Evolutionary conservation across 2,113 vertebrate genomes (phyloP).

Genomic region (Oenanthe oenanthe): DNA sequence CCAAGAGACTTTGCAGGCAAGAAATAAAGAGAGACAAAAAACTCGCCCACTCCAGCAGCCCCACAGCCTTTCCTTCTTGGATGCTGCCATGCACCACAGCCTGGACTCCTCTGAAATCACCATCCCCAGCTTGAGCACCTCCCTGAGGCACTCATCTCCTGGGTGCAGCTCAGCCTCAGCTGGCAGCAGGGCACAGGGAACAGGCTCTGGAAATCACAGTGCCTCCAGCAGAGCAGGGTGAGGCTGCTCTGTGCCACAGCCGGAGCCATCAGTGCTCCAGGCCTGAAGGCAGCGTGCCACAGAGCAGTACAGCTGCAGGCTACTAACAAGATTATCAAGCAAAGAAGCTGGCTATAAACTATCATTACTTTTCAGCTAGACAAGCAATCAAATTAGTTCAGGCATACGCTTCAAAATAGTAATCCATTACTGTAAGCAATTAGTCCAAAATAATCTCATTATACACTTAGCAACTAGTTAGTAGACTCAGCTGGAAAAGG

Average conservation of each 20-base stretch:
- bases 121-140: not conserved
- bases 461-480: slow-evolving; percentile 31
- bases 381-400: slow-evolving; percentile 61
- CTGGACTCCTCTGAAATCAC: not conserved
- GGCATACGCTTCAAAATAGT: not conserved
- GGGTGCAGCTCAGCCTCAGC: not conserved
- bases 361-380: slow-evolving; percentile 52
- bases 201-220: not conserved
- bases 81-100: fast-evolving
- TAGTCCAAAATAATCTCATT: slow-evolving; percentile 42
- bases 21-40: not conserved
- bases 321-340: slow-evolving; percentile 50
- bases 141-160: not conserved
- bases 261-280: not conserved
- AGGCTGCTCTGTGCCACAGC: not conserved
- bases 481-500: slow-evolving; percentile 4
- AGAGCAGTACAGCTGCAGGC: slow-evolving; percentile 17
- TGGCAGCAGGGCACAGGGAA: fast-evolving
- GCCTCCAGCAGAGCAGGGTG: not conserved
- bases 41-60: not conserved
- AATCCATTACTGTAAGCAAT: slow-evolving; percentile 39
- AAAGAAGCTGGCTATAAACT: slow-evolving; percentile 29
- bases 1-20: not conserved
- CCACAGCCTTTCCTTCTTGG: fast-evolving
- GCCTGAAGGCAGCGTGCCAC: not conserved